Evolutionary conservation across 2,888 invertebrate species (phyloP).

Genomic region (Cataglyphis albicans): DNA sequence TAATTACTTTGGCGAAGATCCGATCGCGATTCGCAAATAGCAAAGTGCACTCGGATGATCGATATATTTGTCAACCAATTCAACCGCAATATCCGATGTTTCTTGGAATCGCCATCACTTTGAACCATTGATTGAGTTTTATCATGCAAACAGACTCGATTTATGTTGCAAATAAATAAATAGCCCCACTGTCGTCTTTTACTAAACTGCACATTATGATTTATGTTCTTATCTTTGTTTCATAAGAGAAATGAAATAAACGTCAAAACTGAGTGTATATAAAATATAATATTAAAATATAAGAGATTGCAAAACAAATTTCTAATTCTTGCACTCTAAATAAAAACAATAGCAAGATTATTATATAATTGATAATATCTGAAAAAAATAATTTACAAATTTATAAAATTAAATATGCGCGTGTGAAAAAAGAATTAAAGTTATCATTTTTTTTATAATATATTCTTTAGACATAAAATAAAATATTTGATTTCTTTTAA

Average conservation of each 20-base stretch:
- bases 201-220: neutral
- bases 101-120: conserved; percentile 28
- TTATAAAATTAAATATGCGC: neutral
- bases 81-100: conserved; percentile 29
- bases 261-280: neutral
- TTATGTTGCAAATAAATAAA: conserved; percentile 44
- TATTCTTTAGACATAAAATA: neutral
- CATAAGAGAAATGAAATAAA: neutral
- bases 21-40: conserved; percentile 50
- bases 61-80: conserved; percentile 20
- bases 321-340: neutral
- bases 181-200: conserved; percentile 4
- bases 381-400: neutral
- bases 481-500: neutral
- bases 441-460: neutral
- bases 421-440: neutral
- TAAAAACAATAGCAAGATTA: neutral
- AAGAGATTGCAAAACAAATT: neutral
- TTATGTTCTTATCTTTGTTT: neutral
- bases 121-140: conserved; percentile 42
- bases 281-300: neutral
- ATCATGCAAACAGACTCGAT: conserved; percentile 38
- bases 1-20: conserved; percentile 45
- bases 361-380: neutral
- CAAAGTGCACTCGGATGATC: conserved; percentile 42